Conservation (phyloP, 1,140 invertebrate genomes). For the Elysia chlorotica region DNA sequence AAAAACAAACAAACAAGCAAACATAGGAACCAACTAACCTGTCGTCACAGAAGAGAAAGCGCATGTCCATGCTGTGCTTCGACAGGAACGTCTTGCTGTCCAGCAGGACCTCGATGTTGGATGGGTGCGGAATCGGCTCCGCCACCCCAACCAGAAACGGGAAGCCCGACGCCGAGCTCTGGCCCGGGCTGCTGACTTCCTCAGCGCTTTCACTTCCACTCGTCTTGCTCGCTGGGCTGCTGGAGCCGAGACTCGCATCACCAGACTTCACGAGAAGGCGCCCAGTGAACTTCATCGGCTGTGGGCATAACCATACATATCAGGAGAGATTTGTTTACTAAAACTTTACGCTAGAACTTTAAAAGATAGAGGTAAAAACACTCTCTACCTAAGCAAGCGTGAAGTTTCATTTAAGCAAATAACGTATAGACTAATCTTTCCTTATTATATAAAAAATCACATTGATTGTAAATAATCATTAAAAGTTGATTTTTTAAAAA, state of each 20-base stretch:
- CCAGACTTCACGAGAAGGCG: slow-evolving; percentile 64
- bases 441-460: no score
- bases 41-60: slow-evolving; percentile 91
- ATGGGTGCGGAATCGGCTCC: slow-evolving; percentile 88
- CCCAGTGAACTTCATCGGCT: slow-evolving; percentile 89
- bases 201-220: no score
- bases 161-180: neutral
- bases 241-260: neutral
- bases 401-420: no score
- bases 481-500: no score
- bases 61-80: slow-evolving; percentile 91
- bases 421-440: no score
- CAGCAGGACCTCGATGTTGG: slow-evolving; percentile 88
- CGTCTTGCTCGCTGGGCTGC: no score
- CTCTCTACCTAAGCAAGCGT: no score
- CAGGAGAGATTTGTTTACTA: no score
- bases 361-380: neutral
- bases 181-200: neutral
- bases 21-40: slow-evolving; percentile 72
- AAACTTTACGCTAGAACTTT: no score
- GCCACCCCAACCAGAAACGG: slow-evolving; percentile 72
- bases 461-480: no score
- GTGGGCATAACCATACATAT: slow-evolving; percentile 14
- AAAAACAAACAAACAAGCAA: neutral
- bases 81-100: slow-evolving; percentile 88